Conservation (phyloP, 2,888 invertebrate genomes). For the Napeogenes sylphis region DNA sequence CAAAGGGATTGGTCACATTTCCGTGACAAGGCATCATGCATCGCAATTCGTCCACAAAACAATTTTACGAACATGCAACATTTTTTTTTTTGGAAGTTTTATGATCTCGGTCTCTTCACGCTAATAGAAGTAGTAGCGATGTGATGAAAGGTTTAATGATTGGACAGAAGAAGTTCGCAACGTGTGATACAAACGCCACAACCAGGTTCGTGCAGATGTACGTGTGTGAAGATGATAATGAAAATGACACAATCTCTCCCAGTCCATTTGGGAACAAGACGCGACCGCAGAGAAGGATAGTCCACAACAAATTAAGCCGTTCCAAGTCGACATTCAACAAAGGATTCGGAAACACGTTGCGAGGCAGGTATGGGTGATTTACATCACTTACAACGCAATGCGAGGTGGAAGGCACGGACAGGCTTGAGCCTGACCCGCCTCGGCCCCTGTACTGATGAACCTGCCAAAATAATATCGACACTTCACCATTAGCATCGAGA, state of each 20-base stretch:
- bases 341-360: slow-evolving; percentile 56
- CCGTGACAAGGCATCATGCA: slow-evolving; percentile 54
- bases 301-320: slow-evolving; percentile 66
- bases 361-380: slow-evolving; percentile 52
- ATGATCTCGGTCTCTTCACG: slow-evolving; percentile 42
- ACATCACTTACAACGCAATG: slow-evolving; percentile 81
- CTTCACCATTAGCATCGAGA: slow-evolving; percentile 43
- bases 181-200: slow-evolving; percentile 46
- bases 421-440: slow-evolving; percentile 87
- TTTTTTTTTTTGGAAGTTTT: slow-evolving; percentile 49
- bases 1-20: slow-evolving; percentile 38
- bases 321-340: slow-evolving; percentile 60
- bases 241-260: slow-evolving; percentile 61
- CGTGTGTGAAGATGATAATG: slow-evolving; percentile 53
- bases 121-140: slow-evolving; percentile 52
- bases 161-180: slow-evolving; percentile 46
- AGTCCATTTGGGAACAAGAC: slow-evolving; percentile 63
- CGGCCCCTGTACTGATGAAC: slow-evolving; percentile 81
- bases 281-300: slow-evolving; percentile 59
- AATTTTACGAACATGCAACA: slow-evolving; percentile 57
- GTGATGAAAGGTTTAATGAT: slow-evolving; percentile 58
- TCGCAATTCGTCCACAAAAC: slow-evolving; percentile 45
- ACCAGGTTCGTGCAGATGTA: slow-evolving; percentile 66
- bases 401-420: slow-evolving; percentile 88
- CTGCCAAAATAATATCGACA: slow-evolving; percentile 72